These are phyloP conservation scores for Barnardius zonarius DNA, from an alignment of 2,113 vertebrate species.

Conservation along the genomic window DNA sequence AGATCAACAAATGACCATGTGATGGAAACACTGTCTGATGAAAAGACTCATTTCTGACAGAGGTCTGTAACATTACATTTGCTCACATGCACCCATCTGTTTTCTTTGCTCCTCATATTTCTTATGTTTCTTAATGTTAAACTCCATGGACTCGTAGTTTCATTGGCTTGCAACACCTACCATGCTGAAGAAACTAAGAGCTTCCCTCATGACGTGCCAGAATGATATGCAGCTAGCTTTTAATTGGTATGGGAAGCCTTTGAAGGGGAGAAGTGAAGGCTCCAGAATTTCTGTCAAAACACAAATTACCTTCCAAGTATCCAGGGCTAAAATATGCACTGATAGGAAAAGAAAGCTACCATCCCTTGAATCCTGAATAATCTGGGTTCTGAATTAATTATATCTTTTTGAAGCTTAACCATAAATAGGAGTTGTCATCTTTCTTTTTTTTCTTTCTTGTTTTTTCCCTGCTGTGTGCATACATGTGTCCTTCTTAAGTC, in stretches of 20 bases:
- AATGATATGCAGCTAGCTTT: background rate
- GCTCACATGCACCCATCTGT: background rate
- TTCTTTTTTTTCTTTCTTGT: background rate
- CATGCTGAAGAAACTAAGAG: background rate
- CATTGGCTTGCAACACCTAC: background rate
- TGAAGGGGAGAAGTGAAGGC: conserved; percentile 10
- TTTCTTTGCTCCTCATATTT: background rate
- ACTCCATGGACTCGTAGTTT: background rate
- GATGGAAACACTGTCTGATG: background rate
- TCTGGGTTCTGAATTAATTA: conserved; percentile 54
- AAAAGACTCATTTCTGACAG: background rate
- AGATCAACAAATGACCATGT: background rate
- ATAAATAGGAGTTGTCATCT: background rate
- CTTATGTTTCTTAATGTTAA: background rate
- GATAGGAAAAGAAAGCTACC: conserved; percentile 7
- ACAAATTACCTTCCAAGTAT: background rate
- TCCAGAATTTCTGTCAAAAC: conserved; percentile 24
- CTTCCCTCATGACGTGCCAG: background rate
- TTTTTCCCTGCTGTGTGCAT: conserved; percentile 13
- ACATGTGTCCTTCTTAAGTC: conserved; percentile 46
- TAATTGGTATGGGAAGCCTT: background rate
- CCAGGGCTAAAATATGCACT: conserved; percentile 5
- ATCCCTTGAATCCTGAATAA: conserved; percentile 26
- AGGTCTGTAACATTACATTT: background rate
- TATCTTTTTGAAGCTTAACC: conserved; percentile 51